Evolutionary conservation across 2,113 vertebrate species (phyloP).

Genomic region (Equus quagga): DNA sequence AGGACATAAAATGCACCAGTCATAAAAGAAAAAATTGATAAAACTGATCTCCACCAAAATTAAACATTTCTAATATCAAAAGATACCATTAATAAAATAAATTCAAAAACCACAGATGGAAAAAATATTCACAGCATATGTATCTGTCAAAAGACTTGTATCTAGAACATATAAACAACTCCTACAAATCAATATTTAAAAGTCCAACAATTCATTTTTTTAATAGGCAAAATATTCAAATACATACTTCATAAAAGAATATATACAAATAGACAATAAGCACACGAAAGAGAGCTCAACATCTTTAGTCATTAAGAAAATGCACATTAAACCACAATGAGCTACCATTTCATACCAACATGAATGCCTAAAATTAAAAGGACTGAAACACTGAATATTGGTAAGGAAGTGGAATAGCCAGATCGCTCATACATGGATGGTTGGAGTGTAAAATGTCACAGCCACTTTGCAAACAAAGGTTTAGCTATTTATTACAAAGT

Average conservation of each 20-base stretch:
- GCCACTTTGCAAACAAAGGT: not conserved
- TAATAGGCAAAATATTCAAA: not conserved
- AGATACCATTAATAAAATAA: slow-evolving; percentile 33
- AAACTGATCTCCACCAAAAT: not conserved
- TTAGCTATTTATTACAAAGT: not conserved
- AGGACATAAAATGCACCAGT: not conserved
- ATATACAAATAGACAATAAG: not conserved
- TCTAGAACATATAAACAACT: not conserved
- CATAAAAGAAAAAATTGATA: not conserved
- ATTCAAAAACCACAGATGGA: not conserved
- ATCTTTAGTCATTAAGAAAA: slow-evolving; percentile 22
- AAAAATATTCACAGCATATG: not conserved
- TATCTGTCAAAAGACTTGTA: not conserved
- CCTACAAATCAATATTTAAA: not conserved
- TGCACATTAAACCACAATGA: not conserved
- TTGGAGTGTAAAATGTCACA: not conserved
- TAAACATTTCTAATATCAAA: not conserved
- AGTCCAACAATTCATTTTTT: not conserved
- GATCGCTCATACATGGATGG: not conserved
- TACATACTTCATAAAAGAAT: slow-evolving; percentile 2
- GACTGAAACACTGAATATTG: not conserved
- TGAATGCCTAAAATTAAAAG: not conserved
- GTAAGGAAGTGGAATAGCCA: not conserved
- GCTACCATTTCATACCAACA: not conserved
- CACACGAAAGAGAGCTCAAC: not conserved